These are phyloP conservation scores for Uropsilus gracilis DNA, from an alignment of 2,113 vertebrate genomes.

Conservation along the genomic window DNA sequence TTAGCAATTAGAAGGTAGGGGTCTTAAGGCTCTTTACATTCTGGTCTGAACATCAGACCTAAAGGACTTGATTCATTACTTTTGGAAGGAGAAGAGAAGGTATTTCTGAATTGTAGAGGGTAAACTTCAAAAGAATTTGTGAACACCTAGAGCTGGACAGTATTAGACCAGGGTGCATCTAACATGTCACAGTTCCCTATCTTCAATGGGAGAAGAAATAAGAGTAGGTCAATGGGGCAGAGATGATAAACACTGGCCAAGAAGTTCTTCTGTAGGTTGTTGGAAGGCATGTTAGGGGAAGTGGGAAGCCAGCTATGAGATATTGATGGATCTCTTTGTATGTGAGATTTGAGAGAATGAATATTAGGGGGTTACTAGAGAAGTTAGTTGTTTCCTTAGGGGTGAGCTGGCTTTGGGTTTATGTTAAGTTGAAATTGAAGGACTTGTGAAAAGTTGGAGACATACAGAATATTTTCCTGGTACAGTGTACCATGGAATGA, in stretches of 20 bases:
- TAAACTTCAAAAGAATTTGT: not conserved
- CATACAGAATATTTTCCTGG: not conserved
- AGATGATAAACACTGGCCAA: not conserved
- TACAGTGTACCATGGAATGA: fast-evolving
- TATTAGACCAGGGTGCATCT: not conserved
- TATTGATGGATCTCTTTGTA: not conserved
- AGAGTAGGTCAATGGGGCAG: not conserved
- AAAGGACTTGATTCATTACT: not conserved
- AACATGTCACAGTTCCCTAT: not conserved
- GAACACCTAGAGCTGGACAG: fast-evolving
- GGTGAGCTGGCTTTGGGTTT: not conserved
- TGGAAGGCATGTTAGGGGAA: not conserved
- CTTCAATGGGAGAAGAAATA: not conserved
- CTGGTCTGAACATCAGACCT: not conserved
- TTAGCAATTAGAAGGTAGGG: not conserved
- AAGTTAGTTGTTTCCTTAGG: not conserved
- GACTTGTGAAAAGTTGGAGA: not conserved
- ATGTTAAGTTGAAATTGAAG: not conserved
- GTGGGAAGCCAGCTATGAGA: not conserved
- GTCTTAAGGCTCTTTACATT: not conserved
- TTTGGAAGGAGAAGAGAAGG: not conserved
- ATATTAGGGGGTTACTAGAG: not conserved
- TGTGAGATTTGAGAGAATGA: not conserved
- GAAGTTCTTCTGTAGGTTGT: not conserved
- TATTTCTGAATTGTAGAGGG: not conserved